Evolutionary conservation across 2,888 invertebrate genomes (phyloP), one percentile per base, ranked within the genome.

Genomic region (Drosophila diplacantha): DNA sequence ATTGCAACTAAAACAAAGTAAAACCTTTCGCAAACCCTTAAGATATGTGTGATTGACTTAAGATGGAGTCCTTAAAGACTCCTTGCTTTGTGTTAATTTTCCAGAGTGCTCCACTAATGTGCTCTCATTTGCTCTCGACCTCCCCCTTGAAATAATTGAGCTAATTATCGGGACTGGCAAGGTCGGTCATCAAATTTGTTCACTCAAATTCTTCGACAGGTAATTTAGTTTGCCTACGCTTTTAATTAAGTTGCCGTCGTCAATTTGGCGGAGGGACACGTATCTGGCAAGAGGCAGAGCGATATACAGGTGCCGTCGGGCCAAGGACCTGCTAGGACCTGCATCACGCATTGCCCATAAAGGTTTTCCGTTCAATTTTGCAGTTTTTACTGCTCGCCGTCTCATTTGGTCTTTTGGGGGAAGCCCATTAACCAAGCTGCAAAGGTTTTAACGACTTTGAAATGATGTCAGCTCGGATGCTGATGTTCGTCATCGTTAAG

Each of bases 391-490:
- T 69, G 38, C 65, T 22, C 35, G n/a, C 34, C 39, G 31, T 65
- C 44, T 24, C 41, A 24, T 68, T 49, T 24, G 41, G 54, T 24
- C 37, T 24, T 68, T 49, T 24, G 66, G 62, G 64, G 55, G 34
- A 14, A 31, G 59, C 65, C 64, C 52, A 61, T 61, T 61, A 61
- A 61, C 65, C 11, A 22, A 20, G 29, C 57, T 43, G 26, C 60
- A 41, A 41, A 26, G 53, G 65, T 53, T 61, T 60, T 64, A 64
- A 64, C 69, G 69, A 50, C 69, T 64, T 44, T 69, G 64, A 38
- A 68, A 68, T 64, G 64, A 64, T 64, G 64, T 64, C 64, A 64
- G 64, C 44, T 32, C 57, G 57, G 67, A 39, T 56, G 62, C 62
- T 46, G 68, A 67, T 67, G 67, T 35, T 57, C 68, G 67, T 62